A percentile compares a stretch with the other conserved stretches of the same genome.
These are phyloP conservation scores for Neoaliturus tenellus DNA, from an alignment of 2,888 invertebrate species.

Conservation along the genomic window DNA sequence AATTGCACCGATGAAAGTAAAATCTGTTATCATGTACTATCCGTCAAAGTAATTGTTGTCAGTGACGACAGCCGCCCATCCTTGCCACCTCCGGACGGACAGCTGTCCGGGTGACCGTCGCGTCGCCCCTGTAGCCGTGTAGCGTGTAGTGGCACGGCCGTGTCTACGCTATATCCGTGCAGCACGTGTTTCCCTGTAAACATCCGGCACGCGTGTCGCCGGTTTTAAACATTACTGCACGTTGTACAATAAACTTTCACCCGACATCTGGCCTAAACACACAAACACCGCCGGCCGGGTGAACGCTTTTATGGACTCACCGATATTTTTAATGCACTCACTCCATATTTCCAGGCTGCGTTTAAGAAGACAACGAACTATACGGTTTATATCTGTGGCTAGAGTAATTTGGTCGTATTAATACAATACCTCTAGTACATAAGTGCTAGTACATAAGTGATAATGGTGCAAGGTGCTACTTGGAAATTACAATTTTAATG, in stretches of 20 bases:
- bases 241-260: slow-evolving; percentile 41
- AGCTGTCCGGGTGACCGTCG: not conserved
- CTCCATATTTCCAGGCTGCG: too few species aligned
- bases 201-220: slow-evolving; percentile 3
- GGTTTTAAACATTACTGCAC: slow-evolving; percentile 45
- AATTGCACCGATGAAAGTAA: too few species aligned
- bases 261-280: slow-evolving; percentile 37
- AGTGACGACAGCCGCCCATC: too few species aligned
- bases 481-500: too few species aligned
- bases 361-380: too few species aligned
- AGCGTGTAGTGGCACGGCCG: not conserved
- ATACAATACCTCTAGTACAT: too few species aligned
- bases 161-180: slow-evolving; percentile 16
- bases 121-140: not conserved
- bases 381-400: too few species aligned
- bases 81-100: not conserved
- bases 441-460: too few species aligned
- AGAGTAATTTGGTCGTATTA: too few species aligned
- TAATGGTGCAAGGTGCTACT: too few species aligned
- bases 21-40: too few species aligned
- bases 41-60: too few species aligned
- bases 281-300: slow-evolving; percentile 11
- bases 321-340: not conserved
- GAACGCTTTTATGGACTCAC: slow-evolving; percentile 6
- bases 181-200: slow-evolving; percentile 31